phyloP scores from a whole-genome alignment of 92 coral and sea anemone species.

The Actinostola sp. region DNA sequence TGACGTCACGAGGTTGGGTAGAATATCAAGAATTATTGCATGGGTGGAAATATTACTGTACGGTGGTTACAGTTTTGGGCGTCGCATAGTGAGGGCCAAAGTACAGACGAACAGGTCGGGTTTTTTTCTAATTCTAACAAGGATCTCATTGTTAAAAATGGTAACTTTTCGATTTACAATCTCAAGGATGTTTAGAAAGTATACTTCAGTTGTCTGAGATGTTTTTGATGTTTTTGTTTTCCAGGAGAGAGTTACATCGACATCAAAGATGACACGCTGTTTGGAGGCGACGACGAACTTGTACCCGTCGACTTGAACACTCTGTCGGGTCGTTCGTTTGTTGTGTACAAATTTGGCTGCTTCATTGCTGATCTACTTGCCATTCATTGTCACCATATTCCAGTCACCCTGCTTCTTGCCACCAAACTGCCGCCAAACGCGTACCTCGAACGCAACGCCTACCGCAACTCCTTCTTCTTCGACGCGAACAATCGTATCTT shows the following conservation, averaged over 20 bases:
- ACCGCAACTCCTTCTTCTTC: constrained; percentile 95
- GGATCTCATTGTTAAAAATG: neutral
- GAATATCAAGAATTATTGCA: too few relatives aligned
- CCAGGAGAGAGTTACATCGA: constrained; percentile 95
- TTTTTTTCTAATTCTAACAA: constrained; percentile 3
- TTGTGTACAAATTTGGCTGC: constrained; percentile 96
- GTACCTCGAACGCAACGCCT: constrained; percentile 89
- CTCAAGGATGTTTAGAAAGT: neutral
- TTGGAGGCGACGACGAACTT: constrained; percentile 89
- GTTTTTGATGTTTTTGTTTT: constrained; percentile 15
- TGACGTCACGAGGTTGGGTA: too few relatives aligned
- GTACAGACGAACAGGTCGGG: too few relatives aligned
- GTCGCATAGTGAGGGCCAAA: too few relatives aligned
- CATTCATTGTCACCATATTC: constrained; percentile 93
- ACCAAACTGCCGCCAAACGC: constrained; percentile 95
- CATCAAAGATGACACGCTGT: constrained; percentile 97
- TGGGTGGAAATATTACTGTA: too few relatives aligned
- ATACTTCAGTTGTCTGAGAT: constrained; percentile 1
- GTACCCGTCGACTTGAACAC: constrained; percentile 95
- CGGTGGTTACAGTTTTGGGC: too few relatives aligned
- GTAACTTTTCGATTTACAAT: neutral
- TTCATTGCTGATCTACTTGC: constrained; percentile 92
- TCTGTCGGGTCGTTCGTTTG: constrained; percentile 87
- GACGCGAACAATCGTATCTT: constrained; percentile 95
- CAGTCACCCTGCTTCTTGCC: constrained; percentile 92